Evolutionary conservation across 2,113 vertebrate genomes (phyloP), one percentile per base, ranked within the genome.

Genomic region (Apteryx mantelli): DNA sequence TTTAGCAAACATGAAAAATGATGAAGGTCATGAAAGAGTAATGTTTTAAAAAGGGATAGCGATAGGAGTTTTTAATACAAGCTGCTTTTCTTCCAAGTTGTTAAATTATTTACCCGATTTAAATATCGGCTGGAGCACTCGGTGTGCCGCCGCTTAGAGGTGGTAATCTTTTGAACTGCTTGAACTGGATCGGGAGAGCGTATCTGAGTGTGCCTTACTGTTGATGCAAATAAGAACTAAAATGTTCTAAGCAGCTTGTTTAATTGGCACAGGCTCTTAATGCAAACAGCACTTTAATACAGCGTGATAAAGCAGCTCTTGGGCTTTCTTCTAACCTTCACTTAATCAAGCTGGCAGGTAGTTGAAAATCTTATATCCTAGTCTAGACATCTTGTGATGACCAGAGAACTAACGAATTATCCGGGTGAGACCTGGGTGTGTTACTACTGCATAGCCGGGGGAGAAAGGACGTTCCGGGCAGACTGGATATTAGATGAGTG

Each of bases 371-470:
- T 84, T 91, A 8, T 36, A 73, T 92, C 91, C 88, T 63, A 82
- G 96, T 94, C 97, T 97, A 97, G 97, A 97, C 96, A n/a, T 48
- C 58, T 56, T 77, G 89, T 85, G 94, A 85, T 85, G 94, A 85
- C 28, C 94, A 89, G 84, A n/a, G 79, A 65, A 2, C 1, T 8
- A 9, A 81, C 0, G 2, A 95, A 71, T 92, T 66, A 89, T 0
- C 75, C 2, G 89, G 86, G 66, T 0, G 24, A 36, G 94, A 83
- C 55, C 82, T 74, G 91, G 71, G 74, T 60, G 88, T 81, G 79
- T 74, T 46, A 28, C 30, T 71, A 9, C 20, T 4, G 3, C 63
- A 1, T 2, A 26, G 90, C 85, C 17, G 46, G 66, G 75, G 87
- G 13, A 93, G 78, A 82, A 60, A 97, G 79, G 88, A 15, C 70